A percentile compares a stretch with the other conserved stretches of the same genome.
These are phyloP conservation scores for Coryphaenoides rupestris DNA, from an alignment of 2,113 vertebrate genomes.

Conservation along the genomic window DNA sequence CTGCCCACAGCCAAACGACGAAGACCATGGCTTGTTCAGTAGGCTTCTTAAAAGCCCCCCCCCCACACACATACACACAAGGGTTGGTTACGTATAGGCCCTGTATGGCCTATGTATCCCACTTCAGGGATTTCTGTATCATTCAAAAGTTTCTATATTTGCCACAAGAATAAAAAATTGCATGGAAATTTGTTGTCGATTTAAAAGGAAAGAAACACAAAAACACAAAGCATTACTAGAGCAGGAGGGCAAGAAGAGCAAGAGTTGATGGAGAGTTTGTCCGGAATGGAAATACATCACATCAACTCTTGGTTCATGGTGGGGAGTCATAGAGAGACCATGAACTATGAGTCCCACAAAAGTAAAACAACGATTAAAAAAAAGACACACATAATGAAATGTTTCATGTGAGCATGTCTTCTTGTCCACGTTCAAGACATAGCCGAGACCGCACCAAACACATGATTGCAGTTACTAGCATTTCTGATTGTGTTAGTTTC, in stretches of 20 bases:
- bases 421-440: constrained; percentile 60
- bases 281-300: not conserved
- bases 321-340: not conserved
- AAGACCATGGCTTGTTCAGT: not conserved
- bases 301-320: not conserved
- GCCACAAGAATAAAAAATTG: not conserved
- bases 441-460: constrained; percentile 63
- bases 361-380: not conserved
- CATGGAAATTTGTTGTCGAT: no score
- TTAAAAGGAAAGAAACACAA: not conserved
- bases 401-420: constrained; percentile 57
- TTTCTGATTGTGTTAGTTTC: no score
- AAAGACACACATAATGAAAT: constrained; percentile 5
- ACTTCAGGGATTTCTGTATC: not conserved
- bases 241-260: no score
- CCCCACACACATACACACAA: no score
- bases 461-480: no score
- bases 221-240: constrained; percentile 2
- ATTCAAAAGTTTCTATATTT: not conserved
- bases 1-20: not conserved
- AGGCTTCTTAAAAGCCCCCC: not conserved
- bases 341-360: not conserved
- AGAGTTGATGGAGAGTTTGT: not conserved
- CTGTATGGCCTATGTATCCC: not conserved
- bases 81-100: not conserved